Evolutionary conservation across 2,113 vertebrate genomes (phyloP).

Genomic region (Myanophis thanlyinensis): DNA sequence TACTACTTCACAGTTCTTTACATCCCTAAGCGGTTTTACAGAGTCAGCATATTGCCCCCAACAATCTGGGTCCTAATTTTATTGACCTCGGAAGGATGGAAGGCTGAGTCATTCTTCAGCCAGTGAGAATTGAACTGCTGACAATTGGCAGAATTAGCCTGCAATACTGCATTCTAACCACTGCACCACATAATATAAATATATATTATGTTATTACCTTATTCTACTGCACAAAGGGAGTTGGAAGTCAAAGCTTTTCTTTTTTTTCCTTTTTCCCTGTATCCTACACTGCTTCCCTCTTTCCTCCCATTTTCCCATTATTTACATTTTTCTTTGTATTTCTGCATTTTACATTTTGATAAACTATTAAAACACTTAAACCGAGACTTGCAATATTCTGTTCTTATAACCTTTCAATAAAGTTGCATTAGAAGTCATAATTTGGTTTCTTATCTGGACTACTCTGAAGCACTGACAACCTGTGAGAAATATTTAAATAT

Average conservation of each 20-base stretch:
- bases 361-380: not conserved
- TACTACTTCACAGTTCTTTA: too few species aligned
- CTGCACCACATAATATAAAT: too few species aligned
- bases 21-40: too few species aligned
- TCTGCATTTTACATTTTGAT: not conserved
- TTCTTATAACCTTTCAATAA: not conserved
- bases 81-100: too few species aligned
- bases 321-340: not conserved
- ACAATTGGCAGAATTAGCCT: too few species aligned
- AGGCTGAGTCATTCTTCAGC: too few species aligned
- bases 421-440: not conserved
- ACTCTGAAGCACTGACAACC: not conserved
- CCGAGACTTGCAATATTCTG: too few species aligned
- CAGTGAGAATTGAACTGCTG: too few species aligned
- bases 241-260: not conserved
- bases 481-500: not conserved
- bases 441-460: not conserved
- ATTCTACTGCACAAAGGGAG: not conserved
- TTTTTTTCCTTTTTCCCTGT: not conserved
- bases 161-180: too few species aligned
- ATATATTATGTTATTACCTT: too few species aligned
- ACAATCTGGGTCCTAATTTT: too few species aligned
- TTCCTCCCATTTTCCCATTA: not conserved
- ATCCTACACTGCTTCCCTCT: not conserved
- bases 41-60: too few species aligned